Evolutionary conservation across 2,888 invertebrate genomes (phyloP), one percentile per base, ranked within the genome.

Genomic region (Calameuta pallipes): DNA sequence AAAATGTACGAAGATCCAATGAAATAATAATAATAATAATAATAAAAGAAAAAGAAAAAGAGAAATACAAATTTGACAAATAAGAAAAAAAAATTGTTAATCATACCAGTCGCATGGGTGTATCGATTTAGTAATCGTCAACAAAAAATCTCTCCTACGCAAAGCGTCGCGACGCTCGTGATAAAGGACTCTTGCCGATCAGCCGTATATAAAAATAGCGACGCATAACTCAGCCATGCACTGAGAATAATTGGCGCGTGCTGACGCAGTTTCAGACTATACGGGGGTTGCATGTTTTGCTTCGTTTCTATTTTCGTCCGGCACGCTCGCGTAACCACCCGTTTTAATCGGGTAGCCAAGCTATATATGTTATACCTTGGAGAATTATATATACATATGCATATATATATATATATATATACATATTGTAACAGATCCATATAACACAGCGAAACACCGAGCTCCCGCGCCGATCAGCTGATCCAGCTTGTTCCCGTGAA

Each of bases 241-340:
- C 76, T 79, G 73, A 79, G 79, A 83, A 84, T 84, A 83, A 84
- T 84, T 83, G 82, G 82, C 83, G 77, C 77, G 75, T 71, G 79
- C 80, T 81, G 80, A 82, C 81, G 82, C 81, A 80, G 74, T 79
- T 79, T 11, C 71, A 71, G 56, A 76, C 73, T 75, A 70, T 30
- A 68, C 71, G 76, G 35, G 34, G 82, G 82, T 80, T 80, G 87
- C 86, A 82, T 85, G 87, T 89, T 89, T 87, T 85, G 83, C 86
- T 87, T 83, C 81, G 78, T 73, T 77, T 87, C 89, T 89, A 89
- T 89, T 89, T 88, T 80, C 76, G 87, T 85, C 82, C 73, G 83
- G 84, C 80, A 85, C 84, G 88, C 85, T 86, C 85, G 87, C 87
- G 87, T 87, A 89, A 88, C 88, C 88, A 84, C 82, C 85, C 85